A percentile compares a stretch with the other conserved stretches of the same genome.
These are phyloP conservation scores for Megaceryle torquata DNA, from an alignment of 2,113 vertebrate genomes.

Conservation along the genomic window DNA sequence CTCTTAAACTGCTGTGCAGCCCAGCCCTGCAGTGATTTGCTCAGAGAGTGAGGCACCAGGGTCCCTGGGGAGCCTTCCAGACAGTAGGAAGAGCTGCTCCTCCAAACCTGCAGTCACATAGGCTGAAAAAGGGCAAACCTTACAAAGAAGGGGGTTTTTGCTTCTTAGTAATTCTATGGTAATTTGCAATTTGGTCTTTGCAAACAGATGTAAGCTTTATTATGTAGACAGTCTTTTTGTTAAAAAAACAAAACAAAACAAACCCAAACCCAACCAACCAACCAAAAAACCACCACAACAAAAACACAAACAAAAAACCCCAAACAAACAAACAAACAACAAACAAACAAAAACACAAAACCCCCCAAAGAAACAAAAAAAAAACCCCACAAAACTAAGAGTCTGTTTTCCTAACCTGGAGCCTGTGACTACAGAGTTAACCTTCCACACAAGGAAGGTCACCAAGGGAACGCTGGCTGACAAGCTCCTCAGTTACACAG, in stretches of 20 bases:
- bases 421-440: no score
- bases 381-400: not conserved
- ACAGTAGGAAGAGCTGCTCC: not conserved
- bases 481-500: rapidly evolving
- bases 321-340: no score
- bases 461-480: rapidly evolving
- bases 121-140: not conserved
- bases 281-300: no score
- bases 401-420: not conserved
- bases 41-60: rapidly evolving
- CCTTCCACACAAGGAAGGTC: not conserved
- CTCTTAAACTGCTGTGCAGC: no score
- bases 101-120: not conserved
- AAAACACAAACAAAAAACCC: no score
- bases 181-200: not conserved
- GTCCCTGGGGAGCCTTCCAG: rapidly evolving
- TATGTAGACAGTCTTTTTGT: not conserved
- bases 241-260: no score
- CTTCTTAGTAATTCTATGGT: not conserved
- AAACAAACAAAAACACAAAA: no score
- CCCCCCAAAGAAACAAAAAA: no score
- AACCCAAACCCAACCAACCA: no score
- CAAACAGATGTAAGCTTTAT: not conserved
- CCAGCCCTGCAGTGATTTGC: not conserved
- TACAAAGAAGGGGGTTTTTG: not conserved